phyloP scores from a whole-genome alignment of 2,888 invertebrate species.

The Lasioglossum oenotherae region DNA sequence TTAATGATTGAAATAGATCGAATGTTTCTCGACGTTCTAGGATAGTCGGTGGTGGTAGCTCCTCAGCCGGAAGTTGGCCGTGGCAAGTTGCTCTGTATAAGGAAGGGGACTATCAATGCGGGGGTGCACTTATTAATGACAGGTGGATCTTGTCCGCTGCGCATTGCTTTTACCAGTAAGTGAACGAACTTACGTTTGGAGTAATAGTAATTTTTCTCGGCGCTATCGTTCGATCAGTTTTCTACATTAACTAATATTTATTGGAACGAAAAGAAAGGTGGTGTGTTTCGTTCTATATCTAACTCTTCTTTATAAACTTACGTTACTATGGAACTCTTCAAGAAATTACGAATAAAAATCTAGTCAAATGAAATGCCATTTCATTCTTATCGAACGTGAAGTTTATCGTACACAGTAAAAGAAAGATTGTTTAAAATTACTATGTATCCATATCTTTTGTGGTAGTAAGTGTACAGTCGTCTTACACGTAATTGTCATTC shows the following conservation, averaged over 20 bases:
- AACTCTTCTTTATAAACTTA: too few relatives aligned
- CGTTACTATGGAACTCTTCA: background rate
- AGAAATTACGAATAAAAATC: background rate
- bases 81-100: conserved; percentile 95
- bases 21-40: conserved; percentile 85
- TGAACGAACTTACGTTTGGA: conserved; percentile 59
- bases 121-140: conserved; percentile 90
- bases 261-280: too few relatives aligned
- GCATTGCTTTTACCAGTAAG: conserved; percentile 93
- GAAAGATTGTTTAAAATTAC: too few relatives aligned
- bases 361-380: background rate
- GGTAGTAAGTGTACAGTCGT: too few relatives aligned
- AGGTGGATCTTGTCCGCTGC: conserved; percentile 92
- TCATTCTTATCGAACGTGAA: background rate
- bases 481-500: background rate
- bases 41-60: conserved; percentile 92
- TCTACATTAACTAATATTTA: too few relatives aligned
- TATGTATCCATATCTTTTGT: too few relatives aligned
- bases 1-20: conserved; percentile 57
- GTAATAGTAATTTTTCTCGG: too few relatives aligned
- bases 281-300: too few relatives aligned
- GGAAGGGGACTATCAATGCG: conserved; percentile 94
- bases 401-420: background rate
- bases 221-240: too few relatives aligned
- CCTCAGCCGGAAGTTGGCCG: conserved; percentile 92